These are phyloP conservation scores for Syngnathus rostellatus DNA, from an alignment of 2,797 vertebrate species.

Conservation along the genomic window DNA sequence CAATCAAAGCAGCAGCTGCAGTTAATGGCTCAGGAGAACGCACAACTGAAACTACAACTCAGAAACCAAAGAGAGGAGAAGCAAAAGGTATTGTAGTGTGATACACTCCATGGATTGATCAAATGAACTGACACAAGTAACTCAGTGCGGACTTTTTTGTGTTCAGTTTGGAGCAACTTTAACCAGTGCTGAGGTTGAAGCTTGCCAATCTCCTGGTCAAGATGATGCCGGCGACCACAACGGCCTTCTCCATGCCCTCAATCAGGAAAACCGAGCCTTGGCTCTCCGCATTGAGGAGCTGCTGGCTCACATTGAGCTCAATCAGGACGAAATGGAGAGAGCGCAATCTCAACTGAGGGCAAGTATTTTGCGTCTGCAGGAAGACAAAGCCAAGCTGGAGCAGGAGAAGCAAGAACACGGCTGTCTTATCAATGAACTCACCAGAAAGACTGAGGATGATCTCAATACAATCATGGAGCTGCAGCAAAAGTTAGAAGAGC, in stretches of 20 bases:
- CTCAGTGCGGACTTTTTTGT: constrained; percentile 6
- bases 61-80: constrained; percentile 19
- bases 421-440: constrained; percentile 51
- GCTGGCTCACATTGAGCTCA: constrained; percentile 45
- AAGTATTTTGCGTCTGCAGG: constrained; percentile 30
- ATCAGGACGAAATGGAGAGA: constrained; percentile 24
- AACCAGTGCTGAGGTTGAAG: constrained; percentile 6
- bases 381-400: constrained; percentile 20
- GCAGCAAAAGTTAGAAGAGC: constrained; percentile 30
- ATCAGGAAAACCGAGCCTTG: constrained; percentile 64
- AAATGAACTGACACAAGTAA: constrained; percentile 4
- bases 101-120: neutral
- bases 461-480: constrained; percentile 49
- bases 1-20: constrained; percentile 34
- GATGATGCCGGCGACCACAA: constrained; percentile 26
- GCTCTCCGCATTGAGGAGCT: constrained; percentile 56
- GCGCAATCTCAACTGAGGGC: constrained; percentile 27
- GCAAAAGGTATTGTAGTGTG: neutral
- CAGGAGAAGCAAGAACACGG: constrained; percentile 52
- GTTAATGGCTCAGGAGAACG: constrained; percentile 35
- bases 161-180: constrained; percentile 17
- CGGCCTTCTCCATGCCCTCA: constrained; percentile 49
- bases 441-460: constrained; percentile 45
- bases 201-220: constrained; percentile 6
- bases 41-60: constrained; percentile 29